Evolutionary conservation across 2,888 invertebrate genomes (phyloP).

Genomic region (Nycteola revayana): DNA sequence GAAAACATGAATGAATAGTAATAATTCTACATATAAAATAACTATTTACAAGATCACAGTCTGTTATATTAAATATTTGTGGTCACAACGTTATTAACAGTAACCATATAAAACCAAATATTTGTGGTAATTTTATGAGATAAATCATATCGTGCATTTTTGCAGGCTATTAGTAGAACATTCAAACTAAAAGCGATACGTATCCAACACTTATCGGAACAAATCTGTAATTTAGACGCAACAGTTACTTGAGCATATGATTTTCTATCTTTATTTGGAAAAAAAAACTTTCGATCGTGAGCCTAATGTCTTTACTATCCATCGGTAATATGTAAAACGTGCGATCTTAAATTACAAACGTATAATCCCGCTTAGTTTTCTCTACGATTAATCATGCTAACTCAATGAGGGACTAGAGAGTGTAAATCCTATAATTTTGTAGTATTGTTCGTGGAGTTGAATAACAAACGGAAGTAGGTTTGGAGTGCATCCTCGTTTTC

Average conservation of each 20-base stretch:
- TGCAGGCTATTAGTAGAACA: too few relatives aligned
- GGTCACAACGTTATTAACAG: too few relatives aligned
- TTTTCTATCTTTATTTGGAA: conserved; percentile 44
- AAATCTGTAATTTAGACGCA: conserved; percentile 59
- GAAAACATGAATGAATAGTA: conserved; percentile 37
- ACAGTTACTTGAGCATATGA: conserved; percentile 40
- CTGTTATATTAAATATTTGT: neutral
- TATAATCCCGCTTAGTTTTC: conserved; percentile 66
- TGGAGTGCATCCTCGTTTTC: conserved; percentile 60
- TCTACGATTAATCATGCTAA: conserved; percentile 73
- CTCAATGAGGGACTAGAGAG: conserved; percentile 61
- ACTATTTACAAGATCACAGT: conserved; percentile 14
- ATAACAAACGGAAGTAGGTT: conserved; percentile 67
- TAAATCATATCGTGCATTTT: too few relatives aligned
- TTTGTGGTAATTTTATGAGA: too few relatives aligned
- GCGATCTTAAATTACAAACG: conserved; percentile 59
- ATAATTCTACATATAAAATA: conserved; percentile 29
- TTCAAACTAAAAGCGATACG: too few relatives aligned
- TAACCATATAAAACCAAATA: too few relatives aligned
- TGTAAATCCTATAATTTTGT: conserved; percentile 74
- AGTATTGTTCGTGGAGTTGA: conserved; percentile 61
- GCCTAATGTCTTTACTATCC: conserved; percentile 57
- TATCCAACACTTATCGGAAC: too few relatives aligned
- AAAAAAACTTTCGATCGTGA: conserved; percentile 56
- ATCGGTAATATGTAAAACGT: conserved; percentile 57